Conservation (phyloP, 92 coral and sea anemone genomes). For the Phenganax marumi region DNA sequence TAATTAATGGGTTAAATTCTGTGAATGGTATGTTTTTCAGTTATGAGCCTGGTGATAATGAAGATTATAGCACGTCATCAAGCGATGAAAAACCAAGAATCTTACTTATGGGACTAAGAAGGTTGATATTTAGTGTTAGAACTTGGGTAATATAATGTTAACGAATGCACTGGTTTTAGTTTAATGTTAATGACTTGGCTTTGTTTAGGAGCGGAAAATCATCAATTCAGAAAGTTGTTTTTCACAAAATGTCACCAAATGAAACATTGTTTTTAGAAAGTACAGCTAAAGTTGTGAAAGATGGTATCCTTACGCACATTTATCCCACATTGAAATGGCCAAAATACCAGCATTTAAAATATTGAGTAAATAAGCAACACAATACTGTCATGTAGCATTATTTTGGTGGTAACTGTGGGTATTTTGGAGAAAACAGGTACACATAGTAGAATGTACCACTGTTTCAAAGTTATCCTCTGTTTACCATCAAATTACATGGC, state of each 20-base stretch:
- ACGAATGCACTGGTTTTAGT: background rate
- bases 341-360: background rate
- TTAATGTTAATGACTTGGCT: background rate
- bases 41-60: constrained; percentile 94
- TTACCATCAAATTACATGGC: too few relatives aligned
- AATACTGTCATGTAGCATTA: background rate
- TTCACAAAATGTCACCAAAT: constrained; percentile 99
- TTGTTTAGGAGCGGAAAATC: constrained; percentile 88
- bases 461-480: too few relatives aligned
- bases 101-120: constrained; percentile 85
- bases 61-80: constrained; percentile 57
- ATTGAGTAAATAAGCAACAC: background rate
- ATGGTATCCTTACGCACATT: constrained; percentile 87
- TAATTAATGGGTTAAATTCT: background rate
- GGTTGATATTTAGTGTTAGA: constrained; percentile 45
- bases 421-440: too few relatives aligned
- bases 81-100: constrained; percentile 91
- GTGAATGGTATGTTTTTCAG: constrained; percentile 32
- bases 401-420: too few relatives aligned
- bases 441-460: too few relatives aligned
- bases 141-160: background rate
- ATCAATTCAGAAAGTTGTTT: constrained; percentile 96
- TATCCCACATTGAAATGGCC: too few relatives aligned
- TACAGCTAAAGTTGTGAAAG: constrained; percentile 91
- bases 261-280: constrained; percentile 95